Evolutionary conservation across 2,888 invertebrate genomes (phyloP), one percentile per base, ranked within the genome.

Genomic region (Lottia gigantea): DNA sequence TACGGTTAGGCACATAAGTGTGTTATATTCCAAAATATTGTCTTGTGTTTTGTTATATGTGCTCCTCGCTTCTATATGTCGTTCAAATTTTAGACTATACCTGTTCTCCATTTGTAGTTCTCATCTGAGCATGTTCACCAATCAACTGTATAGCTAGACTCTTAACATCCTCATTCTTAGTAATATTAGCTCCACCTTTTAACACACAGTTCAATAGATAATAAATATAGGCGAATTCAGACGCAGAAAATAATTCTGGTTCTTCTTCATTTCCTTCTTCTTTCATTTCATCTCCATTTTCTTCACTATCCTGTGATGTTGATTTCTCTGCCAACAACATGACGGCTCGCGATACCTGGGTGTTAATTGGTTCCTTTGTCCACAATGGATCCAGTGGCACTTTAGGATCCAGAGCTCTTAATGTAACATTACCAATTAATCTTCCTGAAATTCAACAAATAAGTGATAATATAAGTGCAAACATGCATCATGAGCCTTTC

Each of bases 151-250:
- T 78, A 1, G 85, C 87, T 67, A 87, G 83, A 0, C 80, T 74
- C 67, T 86, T 78, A 1, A 83, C 70, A 1, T 73, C 74, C 15
- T 84, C 81, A 67, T 84, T 80, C 49, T 74, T 82, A 23, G 78
- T 78, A 26, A 81, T 81, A 40, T 74, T 78, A 49, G 66, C 82
- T 16, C 75, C 84, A 69, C 78, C 82, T 45, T 73, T 76, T 62
- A 89, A 72, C 64, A 87, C 79, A 63, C 77, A 77, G 45, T 79
- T 92, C 6, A 97, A 88, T 80, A 96, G 91, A 16, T 94, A 93
- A 88, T 95, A 96, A 15, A 92, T 91, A 85, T 94, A 97, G 81
- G 94, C 93, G 89, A 96, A 95, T 0, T 93, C 93, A 1, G 95
- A 93, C 0, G 93, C 93, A 0, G 91, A 91, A 79, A 94, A 91